These are phyloP conservation scores for Malthinus seriepunctatus DNA, from an alignment of 2,888 invertebrate genomes.

Conservation along the genomic window DNA sequence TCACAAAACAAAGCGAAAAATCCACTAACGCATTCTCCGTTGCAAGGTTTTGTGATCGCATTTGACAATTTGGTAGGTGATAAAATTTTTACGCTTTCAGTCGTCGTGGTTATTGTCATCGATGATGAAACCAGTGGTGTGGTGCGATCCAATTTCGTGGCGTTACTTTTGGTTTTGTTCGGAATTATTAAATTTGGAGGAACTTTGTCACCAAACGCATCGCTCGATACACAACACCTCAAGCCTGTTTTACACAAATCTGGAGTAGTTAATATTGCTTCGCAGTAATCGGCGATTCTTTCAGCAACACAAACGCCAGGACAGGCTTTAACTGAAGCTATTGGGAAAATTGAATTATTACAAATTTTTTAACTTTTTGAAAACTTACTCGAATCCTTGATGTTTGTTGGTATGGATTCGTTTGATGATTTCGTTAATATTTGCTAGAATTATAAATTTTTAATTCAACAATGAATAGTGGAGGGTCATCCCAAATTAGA, in stretches of 20 bases:
- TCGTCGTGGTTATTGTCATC: conserved; percentile 42
- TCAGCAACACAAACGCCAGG: conserved; percentile 85
- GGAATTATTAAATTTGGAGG: conserved; percentile 76
- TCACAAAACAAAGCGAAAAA: conserved; percentile 85
- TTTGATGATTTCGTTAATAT: neutral
- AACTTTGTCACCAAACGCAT: conserved; percentile 70
- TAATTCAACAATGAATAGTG: no score
- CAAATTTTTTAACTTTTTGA: no score
- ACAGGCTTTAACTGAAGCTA: conserved; percentile 57
- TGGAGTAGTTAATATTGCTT: conserved; percentile 75
- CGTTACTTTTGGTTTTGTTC: conserved; percentile 59
- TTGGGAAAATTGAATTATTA: conserved; percentile 14
- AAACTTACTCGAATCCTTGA: conserved; percentile 27
- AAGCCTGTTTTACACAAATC: conserved; percentile 75
- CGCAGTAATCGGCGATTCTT: conserved; percentile 82
- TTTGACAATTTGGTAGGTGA: conserved; percentile 45
- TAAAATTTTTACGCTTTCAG: conserved; percentile 45
- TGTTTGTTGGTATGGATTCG: conserved; percentile 2
- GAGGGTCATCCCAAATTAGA: no score
- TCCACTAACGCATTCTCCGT: conserved; percentile 83
- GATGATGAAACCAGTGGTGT: conserved; percentile 45
- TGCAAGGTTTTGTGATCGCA: conserved; percentile 64
- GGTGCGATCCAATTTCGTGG: conserved; percentile 53
- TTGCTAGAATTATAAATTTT: neutral
- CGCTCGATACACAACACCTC: conserved; percentile 81